phyloP scores from a whole-genome alignment of 2,888 invertebrate species.

The Orchesellides sinensis region DNA sequence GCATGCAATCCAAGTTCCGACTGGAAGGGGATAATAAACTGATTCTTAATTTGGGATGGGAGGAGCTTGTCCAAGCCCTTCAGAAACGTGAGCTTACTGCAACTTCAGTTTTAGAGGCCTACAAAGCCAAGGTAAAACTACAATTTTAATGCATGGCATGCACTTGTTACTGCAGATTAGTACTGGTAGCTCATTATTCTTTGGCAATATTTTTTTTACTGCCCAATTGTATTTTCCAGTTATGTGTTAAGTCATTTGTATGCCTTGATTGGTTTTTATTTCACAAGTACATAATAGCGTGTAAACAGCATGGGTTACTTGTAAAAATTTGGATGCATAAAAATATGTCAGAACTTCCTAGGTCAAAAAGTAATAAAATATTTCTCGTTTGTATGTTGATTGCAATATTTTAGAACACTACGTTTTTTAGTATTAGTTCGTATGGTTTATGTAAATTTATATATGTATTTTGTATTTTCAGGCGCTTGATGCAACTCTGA shows the following conservation, averaged over 20 bases:
- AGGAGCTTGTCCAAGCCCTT: conserved; percentile 67
- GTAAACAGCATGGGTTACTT: neutral
- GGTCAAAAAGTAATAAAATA: neutral
- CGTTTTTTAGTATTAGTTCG: neutral
- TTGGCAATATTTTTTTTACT: too few relatives aligned
- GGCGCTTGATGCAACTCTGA: conserved; percentile 75
- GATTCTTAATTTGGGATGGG: conserved; percentile 70
- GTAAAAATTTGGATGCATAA: neutral
- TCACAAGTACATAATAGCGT: too few relatives aligned
- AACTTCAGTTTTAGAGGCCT: conserved; percentile 71
- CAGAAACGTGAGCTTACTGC: conserved; percentile 70
- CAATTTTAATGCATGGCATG: too few relatives aligned
- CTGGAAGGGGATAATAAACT: conserved; percentile 62
- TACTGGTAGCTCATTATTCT: too few relatives aligned
- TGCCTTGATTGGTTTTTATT: too few relatives aligned
- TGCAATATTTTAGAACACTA: conserved; percentile 15
- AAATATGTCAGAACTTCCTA: too few relatives aligned
- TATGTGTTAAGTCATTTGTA: too few relatives aligned
- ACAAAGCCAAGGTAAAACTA: conserved; percentile 71
- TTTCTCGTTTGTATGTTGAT: neutral
- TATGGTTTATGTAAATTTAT: too few relatives aligned
- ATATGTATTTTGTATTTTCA: conserved; percentile 44
- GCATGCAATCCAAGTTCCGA: conserved; percentile 60
- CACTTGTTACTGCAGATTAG: too few relatives aligned
- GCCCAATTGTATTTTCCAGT: too few relatives aligned